Conservation (phyloP, 1,140 invertebrate species). For the Drosophila dunni region DNA sequence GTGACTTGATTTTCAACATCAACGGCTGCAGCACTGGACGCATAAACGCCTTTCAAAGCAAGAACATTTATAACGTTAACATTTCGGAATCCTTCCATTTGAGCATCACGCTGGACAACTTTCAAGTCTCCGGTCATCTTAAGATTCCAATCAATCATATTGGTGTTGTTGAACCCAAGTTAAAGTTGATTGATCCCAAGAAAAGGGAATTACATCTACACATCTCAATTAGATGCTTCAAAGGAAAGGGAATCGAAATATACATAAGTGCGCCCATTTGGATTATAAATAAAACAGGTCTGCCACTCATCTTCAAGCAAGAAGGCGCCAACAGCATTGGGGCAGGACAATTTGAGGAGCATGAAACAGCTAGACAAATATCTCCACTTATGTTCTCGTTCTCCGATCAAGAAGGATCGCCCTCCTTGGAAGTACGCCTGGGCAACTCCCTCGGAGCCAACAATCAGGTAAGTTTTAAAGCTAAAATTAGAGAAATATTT, state of each 20-base stretch:
- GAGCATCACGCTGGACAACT: constrained; percentile 92
- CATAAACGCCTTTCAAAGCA: constrained; percentile 86
- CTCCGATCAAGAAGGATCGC: constrained; percentile 92
- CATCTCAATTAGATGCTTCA: constrained; percentile 85
- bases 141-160: constrained; percentile 85
- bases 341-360: constrained; percentile 97
- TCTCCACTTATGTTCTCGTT: constrained; percentile 97
- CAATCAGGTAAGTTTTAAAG: constrained; percentile 54
- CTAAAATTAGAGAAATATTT: not conserved
- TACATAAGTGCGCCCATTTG: constrained; percentile 95
- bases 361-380: constrained; percentile 96
- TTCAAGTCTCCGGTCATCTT: constrained; percentile 89
- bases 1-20: constrained; percentile 89
- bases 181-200: constrained; percentile 89
- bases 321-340: constrained; percentile 92
- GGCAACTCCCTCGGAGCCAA: constrained; percentile 69
- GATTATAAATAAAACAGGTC: constrained; percentile 97
- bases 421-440: constrained; percentile 85
- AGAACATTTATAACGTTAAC: constrained; percentile 87
- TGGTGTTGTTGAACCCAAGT: constrained; percentile 84
- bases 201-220: constrained; percentile 91
- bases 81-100: constrained; percentile 89
- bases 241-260: constrained; percentile 87
- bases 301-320: constrained; percentile 97
- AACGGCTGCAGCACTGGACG: constrained; percentile 85